A percentile compares a stretch with the other conserved stretches of the same genome.
phyloP scores from a whole-genome alignment of 2,113 vertebrate genomes.

The Circaetus cinerascens region DNA sequence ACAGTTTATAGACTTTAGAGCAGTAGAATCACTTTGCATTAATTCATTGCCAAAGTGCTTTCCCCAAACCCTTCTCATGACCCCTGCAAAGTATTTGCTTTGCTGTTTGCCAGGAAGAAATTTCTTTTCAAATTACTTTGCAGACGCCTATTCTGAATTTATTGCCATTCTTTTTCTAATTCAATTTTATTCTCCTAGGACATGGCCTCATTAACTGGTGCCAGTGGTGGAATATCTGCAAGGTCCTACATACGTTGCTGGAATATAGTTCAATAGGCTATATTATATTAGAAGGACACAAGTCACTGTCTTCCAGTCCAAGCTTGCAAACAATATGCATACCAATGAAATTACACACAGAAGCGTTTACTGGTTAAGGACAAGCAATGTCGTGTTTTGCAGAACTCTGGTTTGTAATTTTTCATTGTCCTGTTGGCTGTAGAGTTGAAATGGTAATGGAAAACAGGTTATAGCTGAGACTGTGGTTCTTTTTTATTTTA shows the following conservation, averaged over 20 bases:
- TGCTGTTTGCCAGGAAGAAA: conserved; percentile 7
- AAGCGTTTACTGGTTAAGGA: neutral
- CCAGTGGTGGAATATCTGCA: neutral
- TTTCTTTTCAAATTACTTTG: conserved; percentile 18
- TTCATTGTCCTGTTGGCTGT: neutral
- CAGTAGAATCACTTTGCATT: neutral
- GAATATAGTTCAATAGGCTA: neutral
- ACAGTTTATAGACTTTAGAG: neutral
- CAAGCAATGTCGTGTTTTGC: neutral
- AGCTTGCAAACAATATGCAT: neutral
- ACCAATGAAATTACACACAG: neutral
- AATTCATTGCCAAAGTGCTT: neutral
- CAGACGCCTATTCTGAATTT: neutral
- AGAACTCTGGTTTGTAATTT: neutral
- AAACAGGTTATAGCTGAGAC: neutral
- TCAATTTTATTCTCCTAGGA: neutral
- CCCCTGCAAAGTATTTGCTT: neutral
- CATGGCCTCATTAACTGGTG: neutral
- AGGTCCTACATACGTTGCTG: neutral
- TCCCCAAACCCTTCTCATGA: neutral
- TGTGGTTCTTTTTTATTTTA: neutral
- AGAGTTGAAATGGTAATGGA: neutral
- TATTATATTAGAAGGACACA: neutral
- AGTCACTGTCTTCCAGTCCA: neutral
- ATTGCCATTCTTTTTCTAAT: conserved; percentile 21